Evolutionary conservation across 2,113 vertebrate genomes (phyloP).

Genomic region (Siphamia tubifer): DNA sequence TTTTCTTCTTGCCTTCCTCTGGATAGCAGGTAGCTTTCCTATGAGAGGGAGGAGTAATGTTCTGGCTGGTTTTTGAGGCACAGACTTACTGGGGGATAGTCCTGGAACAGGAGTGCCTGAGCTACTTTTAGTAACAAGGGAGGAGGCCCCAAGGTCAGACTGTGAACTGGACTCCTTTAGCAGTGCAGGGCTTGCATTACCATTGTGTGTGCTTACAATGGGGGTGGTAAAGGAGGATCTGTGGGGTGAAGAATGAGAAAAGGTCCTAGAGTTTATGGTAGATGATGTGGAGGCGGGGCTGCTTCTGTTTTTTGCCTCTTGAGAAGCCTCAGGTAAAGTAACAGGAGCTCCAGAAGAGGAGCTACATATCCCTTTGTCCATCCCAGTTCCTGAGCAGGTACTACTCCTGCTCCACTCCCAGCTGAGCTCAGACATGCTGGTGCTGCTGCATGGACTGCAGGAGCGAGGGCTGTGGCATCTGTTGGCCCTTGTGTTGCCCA

Average conservation of each 20-base stretch:
- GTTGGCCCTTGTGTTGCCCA: constrained; percentile 7
- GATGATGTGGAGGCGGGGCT: constrained; percentile 13
- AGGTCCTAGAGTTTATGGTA: background rate
- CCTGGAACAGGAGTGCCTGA: constrained; percentile 9
- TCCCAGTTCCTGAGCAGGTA: constrained; percentile 52
- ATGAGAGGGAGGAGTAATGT: constrained; percentile 74
- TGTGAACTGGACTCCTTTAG: constrained; percentile 14
- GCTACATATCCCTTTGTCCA: background rate
- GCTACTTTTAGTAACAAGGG: background rate
- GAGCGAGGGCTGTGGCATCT: constrained; percentile 60
- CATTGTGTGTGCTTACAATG: background rate
- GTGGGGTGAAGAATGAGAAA: constrained; percentile 13
- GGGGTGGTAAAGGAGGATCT: background rate
- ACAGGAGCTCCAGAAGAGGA: constrained; percentile 6
- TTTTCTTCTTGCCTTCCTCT: constrained; percentile 67
- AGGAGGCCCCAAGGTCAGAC: background rate
- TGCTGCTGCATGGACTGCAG: constrained; percentile 75
- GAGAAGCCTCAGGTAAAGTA: constrained; percentile 6
- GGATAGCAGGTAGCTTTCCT: constrained; percentile 77
- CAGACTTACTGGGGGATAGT: constrained; percentile 12
- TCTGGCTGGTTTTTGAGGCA: constrained; percentile 51
- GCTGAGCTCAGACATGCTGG: constrained; percentile 75
- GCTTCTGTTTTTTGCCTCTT: constrained; percentile 33
- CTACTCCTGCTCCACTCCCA: constrained; percentile 72
- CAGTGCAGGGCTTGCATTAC: constrained; percentile 5